phyloP scores from a whole-genome alignment of 2,113 vertebrate species.

The Ptyas mucosa region DNA sequence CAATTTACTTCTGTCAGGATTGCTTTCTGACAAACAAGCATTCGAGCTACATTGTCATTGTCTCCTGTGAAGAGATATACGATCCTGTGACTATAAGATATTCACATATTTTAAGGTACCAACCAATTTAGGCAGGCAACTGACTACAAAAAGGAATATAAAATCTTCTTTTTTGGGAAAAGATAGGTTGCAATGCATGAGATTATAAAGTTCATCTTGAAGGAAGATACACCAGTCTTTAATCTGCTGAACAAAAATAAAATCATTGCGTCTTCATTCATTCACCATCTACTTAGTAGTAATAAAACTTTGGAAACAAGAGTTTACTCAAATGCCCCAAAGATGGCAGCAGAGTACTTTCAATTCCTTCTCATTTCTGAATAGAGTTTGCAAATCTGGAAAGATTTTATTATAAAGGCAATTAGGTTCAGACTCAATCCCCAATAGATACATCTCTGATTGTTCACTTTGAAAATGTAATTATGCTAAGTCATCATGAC shows the following conservation, averaged over 20 bases:
- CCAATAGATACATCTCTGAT: conserved; percentile 5
- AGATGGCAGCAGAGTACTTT: conserved; percentile 94
- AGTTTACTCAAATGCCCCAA: conserved; percentile 40
- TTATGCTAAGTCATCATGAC: conserved; percentile 17
- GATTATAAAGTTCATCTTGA: background rate
- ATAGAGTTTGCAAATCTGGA: fast-evolving
- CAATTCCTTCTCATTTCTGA: conserved; percentile 16
- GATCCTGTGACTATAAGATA: background rate
- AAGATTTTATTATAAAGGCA: background rate
- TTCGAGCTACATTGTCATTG: background rate
- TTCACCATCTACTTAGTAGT: background rate
- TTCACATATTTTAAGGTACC: background rate
- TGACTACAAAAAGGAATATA: background rate
- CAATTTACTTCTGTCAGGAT: background rate
- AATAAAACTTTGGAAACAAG: background rate
- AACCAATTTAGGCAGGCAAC: background rate
- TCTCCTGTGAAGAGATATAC: background rate
- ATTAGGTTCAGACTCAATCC: background rate
- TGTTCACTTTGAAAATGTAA: conserved; percentile 22
- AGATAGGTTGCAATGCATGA: background rate
- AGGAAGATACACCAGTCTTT: background rate
- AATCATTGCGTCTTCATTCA: background rate
- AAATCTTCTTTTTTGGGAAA: background rate
- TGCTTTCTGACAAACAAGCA: background rate
- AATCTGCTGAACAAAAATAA: background rate